Evolutionary conservation across 2,797 vertebrate species (phyloP).

Genomic region (Chrysocyon brachyurus): DNA sequence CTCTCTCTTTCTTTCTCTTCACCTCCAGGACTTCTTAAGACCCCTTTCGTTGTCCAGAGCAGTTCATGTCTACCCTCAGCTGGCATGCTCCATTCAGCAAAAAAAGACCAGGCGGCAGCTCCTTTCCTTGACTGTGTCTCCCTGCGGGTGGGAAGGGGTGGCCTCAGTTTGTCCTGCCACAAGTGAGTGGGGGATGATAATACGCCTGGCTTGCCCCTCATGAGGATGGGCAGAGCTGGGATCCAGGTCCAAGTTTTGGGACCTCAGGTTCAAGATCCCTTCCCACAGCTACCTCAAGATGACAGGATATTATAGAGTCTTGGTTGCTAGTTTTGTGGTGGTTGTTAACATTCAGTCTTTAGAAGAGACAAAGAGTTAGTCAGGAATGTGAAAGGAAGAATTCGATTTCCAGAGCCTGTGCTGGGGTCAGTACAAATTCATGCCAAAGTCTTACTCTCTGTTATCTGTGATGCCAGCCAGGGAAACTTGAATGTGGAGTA

Average conservation of each 20-base stretch:
- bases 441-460: background rate
- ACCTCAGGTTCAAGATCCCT: background rate
- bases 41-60: background rate
- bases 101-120: background rate
- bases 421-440: background rate
- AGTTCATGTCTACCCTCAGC: background rate
- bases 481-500: background rate
- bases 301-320: background rate
- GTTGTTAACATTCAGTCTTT: background rate
- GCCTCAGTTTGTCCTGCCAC: background rate
- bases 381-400: slow-evolving; percentile 4
- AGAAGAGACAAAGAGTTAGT: background rate
- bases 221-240: background rate
- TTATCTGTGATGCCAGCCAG: background rate
- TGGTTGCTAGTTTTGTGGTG: background rate
- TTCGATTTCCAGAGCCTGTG: background rate
- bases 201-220: background rate
- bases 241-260: background rate
- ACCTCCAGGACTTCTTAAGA: background rate
- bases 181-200: background rate
- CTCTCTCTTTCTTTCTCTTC: background rate
- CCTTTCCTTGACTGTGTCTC: background rate
- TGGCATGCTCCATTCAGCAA: background rate
- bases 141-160: background rate
- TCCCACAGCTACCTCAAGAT: background rate